phyloP scores from a whole-genome alignment of 2,888 invertebrate genomes.

The Cylloceria caligata region DNA sequence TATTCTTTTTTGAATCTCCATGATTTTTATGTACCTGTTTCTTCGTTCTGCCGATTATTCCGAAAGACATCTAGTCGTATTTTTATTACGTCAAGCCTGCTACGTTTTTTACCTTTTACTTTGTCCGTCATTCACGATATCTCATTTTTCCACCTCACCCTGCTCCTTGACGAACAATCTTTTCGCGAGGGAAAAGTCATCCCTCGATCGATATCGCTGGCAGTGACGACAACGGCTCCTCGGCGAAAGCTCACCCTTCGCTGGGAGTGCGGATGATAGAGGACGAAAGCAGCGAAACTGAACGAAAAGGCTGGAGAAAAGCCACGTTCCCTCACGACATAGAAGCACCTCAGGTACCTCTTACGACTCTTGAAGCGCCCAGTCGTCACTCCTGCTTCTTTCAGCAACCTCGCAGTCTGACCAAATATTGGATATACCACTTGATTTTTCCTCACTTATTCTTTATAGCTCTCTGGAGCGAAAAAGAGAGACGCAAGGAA shows the following conservation, averaged over 20 bases:
- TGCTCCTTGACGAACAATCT: conserved; percentile 25
- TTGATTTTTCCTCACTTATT: conserved; percentile 34
- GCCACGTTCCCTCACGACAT: conserved; percentile 26
- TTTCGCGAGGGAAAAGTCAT: conserved; percentile 35
- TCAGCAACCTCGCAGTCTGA: conserved; percentile 35
- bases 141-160: conserved; percentile 14
- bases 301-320: conserved; percentile 35
- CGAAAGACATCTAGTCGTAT: not conserved
- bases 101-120: conserved; percentile 10
- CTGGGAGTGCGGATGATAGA: conserved; percentile 47
- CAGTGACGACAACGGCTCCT: conserved; percentile 6
- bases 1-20: not conserved
- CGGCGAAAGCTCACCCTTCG: conserved; percentile 25
- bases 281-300: conserved; percentile 22
- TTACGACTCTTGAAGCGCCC: conserved; percentile 25
- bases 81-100: not conserved
- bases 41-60: not conserved
- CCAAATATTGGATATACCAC: conserved; percentile 67
- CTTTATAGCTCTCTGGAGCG: not conserved
- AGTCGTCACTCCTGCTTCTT: conserved; percentile 31
- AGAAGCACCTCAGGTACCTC: conserved; percentile 24
- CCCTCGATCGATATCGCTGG: conserved; percentile 41
- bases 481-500: not conserved
- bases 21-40: not conserved
- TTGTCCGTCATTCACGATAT: conserved; percentile 28